phyloP scores from a whole-genome alignment of 2,113 vertebrate species.

The Dryoscopus gambensis region DNA sequence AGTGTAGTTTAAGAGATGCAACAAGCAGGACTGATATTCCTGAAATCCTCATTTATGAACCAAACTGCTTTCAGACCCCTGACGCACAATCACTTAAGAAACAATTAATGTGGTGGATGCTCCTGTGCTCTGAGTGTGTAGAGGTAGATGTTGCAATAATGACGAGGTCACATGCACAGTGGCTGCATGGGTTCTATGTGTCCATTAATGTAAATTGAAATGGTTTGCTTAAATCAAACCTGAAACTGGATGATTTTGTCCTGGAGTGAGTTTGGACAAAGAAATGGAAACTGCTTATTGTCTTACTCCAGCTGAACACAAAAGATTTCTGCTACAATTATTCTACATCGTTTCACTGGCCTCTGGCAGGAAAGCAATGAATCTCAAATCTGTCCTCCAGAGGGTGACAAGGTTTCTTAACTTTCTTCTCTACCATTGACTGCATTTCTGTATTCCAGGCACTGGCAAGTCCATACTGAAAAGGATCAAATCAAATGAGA shows the following conservation, averaged over 20 bases:
- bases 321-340: not conserved
- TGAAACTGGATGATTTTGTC: not conserved
- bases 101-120: not conserved
- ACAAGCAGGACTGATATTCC: not conserved
- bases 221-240: not conserved
- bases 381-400: not conserved
- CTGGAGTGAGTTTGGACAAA: not conserved
- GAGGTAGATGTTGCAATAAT: not conserved
- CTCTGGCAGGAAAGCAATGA: not conserved
- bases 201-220: not conserved
- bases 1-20: not conserved
- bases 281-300: not conserved
- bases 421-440: not conserved
- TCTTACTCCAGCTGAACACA: not conserved
- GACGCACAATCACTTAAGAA: not conserved
- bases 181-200: accelerated
- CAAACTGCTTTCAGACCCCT: not conserved
- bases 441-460: not conserved
- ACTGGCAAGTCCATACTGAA: not conserved
- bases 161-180: accelerated
- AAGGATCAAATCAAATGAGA: not conserved
- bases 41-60: not conserved
- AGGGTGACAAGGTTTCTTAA: not conserved
- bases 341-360: not conserved
- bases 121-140: accelerated